Evolutionary conservation across 2,888 invertebrate genomes (phyloP).

Genomic region (Thymelicus lineola): DNA sequence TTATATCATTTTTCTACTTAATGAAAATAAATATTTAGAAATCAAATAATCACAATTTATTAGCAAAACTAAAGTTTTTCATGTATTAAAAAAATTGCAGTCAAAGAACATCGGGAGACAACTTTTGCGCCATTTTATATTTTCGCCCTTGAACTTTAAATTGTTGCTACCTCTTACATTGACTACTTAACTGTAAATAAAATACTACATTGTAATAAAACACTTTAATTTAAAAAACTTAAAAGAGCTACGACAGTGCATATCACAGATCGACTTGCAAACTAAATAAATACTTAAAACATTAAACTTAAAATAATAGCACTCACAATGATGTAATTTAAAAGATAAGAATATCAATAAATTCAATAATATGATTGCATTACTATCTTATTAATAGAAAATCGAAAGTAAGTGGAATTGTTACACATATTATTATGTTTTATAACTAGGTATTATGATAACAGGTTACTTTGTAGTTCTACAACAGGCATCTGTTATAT

Average conservation of each 20-base stretch:
- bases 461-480: neutral
- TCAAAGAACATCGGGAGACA: no score
- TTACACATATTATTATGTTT: neutral
- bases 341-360: neutral
- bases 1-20: no score
- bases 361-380: neutral
- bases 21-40: no score
- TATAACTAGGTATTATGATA: no score
- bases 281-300: constrained; percentile 26
- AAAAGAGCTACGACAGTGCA: constrained; percentile 34
- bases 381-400: neutral
- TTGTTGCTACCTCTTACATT: neutral
- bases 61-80: no score
- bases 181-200: neutral
- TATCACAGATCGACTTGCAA: constrained; percentile 37
- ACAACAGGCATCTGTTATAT: neutral
- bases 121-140: no score
- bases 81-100: no score
- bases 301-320: constrained; percentile 18
- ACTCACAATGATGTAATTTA: neutral
- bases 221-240: constrained; percentile 30
- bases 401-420: neutral
- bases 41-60: no score
- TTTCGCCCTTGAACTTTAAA: no score
- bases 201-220: constrained; percentile 9